Conservation (phyloP, 1,140 invertebrate genomes). For the Galendromus occidentalis region DNA sequence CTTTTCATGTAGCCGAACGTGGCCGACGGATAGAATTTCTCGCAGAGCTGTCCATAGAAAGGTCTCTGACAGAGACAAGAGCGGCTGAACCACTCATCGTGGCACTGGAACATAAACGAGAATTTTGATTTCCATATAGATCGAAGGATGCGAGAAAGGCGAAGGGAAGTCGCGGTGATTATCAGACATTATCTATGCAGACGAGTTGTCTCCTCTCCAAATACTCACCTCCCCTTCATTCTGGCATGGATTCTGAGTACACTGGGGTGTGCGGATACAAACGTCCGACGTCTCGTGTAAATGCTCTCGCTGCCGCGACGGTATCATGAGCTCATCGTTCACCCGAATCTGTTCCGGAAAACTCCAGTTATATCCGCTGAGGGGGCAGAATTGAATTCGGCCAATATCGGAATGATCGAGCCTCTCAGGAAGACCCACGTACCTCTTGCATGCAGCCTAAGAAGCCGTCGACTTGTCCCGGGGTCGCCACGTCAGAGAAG, state of each 20-base stretch:
- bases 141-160: too few relatives aligned
- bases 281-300: not conserved
- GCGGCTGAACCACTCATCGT: conserved; percentile 2
- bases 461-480: not conserved
- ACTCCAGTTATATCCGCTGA: too few relatives aligned
- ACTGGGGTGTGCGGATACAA: not conserved
- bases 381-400: too few relatives aligned
- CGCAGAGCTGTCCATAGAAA: not conserved
- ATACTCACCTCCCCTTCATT: not conserved
- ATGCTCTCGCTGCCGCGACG: not conserved
- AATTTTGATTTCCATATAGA: not conserved
- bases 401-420: too few relatives aligned
- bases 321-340: conserved; percentile 7
- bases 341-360: not conserved
- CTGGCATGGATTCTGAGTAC: not conserved
- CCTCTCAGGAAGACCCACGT: too few relatives aligned
- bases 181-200: too few relatives aligned
- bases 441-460: conserved; percentile 3
- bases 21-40: not conserved
- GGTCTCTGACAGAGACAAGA: not conserved
- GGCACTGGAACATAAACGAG: not conserved
- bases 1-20: not conserved
- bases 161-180: too few relatives aligned
- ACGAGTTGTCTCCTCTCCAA: not conserved
- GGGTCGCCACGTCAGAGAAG: not conserved